These are phyloP conservation scores for Actinia tenebrosa DNA, from an alignment of 64 coral and sea anemone species.

Conservation along the genomic window DNA sequence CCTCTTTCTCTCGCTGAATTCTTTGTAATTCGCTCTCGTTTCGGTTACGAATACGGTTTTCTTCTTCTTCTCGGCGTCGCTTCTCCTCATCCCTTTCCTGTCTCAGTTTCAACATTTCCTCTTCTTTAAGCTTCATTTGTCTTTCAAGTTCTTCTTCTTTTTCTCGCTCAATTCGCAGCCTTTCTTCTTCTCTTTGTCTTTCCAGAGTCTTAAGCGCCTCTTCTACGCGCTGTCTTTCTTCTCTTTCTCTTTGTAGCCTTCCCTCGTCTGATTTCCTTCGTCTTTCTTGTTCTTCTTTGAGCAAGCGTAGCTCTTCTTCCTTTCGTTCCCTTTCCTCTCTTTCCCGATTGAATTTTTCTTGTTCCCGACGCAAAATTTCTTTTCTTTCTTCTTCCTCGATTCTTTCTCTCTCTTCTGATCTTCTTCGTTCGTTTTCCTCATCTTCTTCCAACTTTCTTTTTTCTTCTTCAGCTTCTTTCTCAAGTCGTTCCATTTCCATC, in stretches of 20 bases:
- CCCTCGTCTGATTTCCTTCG: slow-evolving; percentile 1
- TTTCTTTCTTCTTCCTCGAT: slow-evolving; percentile 33
- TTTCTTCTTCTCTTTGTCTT: slow-evolving; percentile 63
- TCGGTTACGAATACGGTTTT: slow-evolving; percentile 38
- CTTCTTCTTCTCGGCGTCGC: slow-evolving; percentile 60
- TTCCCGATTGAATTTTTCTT: slow-evolving; percentile 46
- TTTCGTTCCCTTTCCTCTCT: slow-evolving; percentile 30
- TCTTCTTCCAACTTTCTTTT: slow-evolving; percentile 39
- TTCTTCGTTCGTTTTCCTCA: slow-evolving; percentile 43
- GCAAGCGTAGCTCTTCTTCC: not conserved
- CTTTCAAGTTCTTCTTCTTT: slow-evolving; percentile 78
- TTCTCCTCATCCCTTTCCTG: slow-evolving; percentile 63
- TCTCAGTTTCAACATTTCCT: slow-evolving; percentile 43
- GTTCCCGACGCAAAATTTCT: slow-evolving; percentile 23
- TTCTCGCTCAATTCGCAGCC: slow-evolving; percentile 41
- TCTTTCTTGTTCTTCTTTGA: not conserved
- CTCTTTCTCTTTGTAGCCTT: slow-evolving; percentile 22
- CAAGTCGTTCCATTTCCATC: slow-evolving; percentile 73
- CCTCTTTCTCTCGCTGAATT: slow-evolving; percentile 51
- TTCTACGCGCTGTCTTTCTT: slow-evolving; percentile 32
- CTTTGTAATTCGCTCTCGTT: slow-evolving; percentile 33
- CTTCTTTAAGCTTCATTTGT: slow-evolving; percentile 73
- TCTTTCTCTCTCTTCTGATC: slow-evolving; percentile 56
- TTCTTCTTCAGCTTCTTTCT: slow-evolving; percentile 62
- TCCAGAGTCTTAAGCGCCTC: slow-evolving; percentile 42